phyloP scores from a whole-genome alignment of 2,797 vertebrate genomes.

The Pipistrellus nathusii region DNA sequence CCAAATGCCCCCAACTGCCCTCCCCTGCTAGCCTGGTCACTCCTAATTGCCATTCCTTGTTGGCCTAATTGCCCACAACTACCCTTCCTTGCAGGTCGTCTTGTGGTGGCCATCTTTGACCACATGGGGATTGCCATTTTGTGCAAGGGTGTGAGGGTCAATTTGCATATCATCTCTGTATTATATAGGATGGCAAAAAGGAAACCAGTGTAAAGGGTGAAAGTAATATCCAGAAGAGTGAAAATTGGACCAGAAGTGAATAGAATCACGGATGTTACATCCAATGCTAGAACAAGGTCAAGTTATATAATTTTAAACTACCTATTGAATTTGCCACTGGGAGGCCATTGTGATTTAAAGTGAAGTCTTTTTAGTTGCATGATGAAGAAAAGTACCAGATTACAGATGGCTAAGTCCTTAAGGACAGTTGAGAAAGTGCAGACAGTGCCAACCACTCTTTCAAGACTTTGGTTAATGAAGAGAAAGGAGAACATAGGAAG shows the following conservation, averaged over 20 bases:
- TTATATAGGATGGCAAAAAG: background rate
- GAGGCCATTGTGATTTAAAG: background rate
- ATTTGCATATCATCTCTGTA: too few species aligned
- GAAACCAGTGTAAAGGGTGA: background rate
- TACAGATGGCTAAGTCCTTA: background rate
- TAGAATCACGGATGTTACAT: background rate
- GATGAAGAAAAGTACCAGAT: background rate
- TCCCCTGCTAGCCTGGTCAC: too few species aligned
- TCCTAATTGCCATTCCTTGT: too few species aligned
- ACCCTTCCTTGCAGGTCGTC: too few species aligned
- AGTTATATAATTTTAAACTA: background rate
- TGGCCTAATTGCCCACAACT: too few species aligned
- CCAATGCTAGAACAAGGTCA: background rate
- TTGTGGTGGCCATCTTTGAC: too few species aligned
- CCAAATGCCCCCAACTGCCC: too few species aligned
- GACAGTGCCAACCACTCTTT: background rate
- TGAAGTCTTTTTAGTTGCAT: slow-evolving; percentile 10
- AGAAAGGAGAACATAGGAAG: background rate
- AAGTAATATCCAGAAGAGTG: background rate
- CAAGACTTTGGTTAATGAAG: background rate
- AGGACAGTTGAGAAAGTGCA: background rate
- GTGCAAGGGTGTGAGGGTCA: too few species aligned
- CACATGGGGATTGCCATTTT: too few species aligned
- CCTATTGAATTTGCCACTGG: background rate
- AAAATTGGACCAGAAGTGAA: background rate